Conservation (phyloP, 2,888 invertebrate species). For the Diogma glabrata region DNA sequence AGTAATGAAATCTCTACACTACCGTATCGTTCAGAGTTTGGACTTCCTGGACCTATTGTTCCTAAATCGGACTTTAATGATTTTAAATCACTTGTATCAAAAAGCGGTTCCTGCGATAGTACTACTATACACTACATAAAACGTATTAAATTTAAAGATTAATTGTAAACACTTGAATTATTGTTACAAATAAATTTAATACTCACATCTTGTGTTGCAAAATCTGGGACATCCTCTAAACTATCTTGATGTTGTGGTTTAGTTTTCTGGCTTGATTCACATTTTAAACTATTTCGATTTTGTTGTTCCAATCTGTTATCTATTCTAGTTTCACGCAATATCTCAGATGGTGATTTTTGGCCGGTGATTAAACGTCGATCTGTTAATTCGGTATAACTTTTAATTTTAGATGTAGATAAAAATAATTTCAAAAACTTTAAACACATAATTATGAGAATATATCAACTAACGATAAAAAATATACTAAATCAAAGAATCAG, state of each 20-base stretch:
- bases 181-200: not conserved
- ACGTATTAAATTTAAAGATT: too few species aligned
- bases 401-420: too few species aligned
- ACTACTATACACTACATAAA: constrained; percentile 41
- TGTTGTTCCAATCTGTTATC: constrained; percentile 38
- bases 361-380: constrained; percentile 8
- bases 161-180: not conserved
- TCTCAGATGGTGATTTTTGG: not conserved
- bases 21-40: constrained; percentile 49
- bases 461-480: too few species aligned
- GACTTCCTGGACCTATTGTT: constrained; percentile 34
- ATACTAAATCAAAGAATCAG: too few species aligned
- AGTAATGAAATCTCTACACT: constrained; percentile 77
- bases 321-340: constrained; percentile 51
- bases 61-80: constrained; percentile 35
- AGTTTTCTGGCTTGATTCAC: constrained; percentile 23
- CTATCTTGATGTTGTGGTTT: constrained; percentile 28
- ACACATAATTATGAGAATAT: constrained; percentile 3
- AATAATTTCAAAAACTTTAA: constrained; percentile 1
- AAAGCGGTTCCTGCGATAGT: constrained; percentile 34
- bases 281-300: constrained; percentile 13
- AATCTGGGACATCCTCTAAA: constrained; percentile 38
- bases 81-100: constrained; percentile 36
- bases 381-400: not conserved
- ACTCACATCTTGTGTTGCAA: constrained; percentile 60